Evolutionary conservation across 1,140 invertebrate species (phyloP).

Genomic region (Portunus trituberculatus): DNA sequence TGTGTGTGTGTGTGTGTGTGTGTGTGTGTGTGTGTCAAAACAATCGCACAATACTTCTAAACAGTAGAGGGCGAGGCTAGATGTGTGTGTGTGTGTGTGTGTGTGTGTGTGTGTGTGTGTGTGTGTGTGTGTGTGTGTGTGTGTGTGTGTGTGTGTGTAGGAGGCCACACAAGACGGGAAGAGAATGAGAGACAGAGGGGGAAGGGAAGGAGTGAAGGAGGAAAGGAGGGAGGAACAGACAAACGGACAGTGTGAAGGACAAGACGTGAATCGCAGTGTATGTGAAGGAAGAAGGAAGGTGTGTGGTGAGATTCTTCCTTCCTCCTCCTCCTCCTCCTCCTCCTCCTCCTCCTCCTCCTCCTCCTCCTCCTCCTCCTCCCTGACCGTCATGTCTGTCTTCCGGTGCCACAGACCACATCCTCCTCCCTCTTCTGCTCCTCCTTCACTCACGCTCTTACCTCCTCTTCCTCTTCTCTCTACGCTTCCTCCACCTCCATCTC

Average conservation of each 20-base stretch:
- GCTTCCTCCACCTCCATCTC: not conserved
- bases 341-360: constrained; percentile 16
- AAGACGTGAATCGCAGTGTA: not conserved
- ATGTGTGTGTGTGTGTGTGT: not conserved
- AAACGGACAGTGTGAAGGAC: not conserved
- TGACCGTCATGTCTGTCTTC: constrained; percentile 1
- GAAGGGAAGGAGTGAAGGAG: not conserved
- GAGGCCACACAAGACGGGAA: not conserved
- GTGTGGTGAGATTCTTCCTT: not conserved
- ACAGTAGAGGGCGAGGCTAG: not conserved
- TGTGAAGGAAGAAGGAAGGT: not conserved
- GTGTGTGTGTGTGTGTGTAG: not conserved
- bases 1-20: not conserved
- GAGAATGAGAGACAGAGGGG: not conserved
- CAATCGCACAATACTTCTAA: too few relatives aligned
- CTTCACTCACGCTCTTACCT: not conserved
- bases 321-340: not conserved
- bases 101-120: constrained; percentile 14
- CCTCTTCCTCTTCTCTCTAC: not conserved
- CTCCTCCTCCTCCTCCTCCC: constrained; percentile 6
- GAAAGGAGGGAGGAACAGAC: not conserved
- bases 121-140: constrained; percentile 11
- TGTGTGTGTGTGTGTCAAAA: not conserved
- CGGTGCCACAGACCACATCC: not conserved
- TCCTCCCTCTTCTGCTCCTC: not conserved